phyloP scores from a whole-genome alignment of 1,140 invertebrate species.

The Drosophila sproati region DNA sequence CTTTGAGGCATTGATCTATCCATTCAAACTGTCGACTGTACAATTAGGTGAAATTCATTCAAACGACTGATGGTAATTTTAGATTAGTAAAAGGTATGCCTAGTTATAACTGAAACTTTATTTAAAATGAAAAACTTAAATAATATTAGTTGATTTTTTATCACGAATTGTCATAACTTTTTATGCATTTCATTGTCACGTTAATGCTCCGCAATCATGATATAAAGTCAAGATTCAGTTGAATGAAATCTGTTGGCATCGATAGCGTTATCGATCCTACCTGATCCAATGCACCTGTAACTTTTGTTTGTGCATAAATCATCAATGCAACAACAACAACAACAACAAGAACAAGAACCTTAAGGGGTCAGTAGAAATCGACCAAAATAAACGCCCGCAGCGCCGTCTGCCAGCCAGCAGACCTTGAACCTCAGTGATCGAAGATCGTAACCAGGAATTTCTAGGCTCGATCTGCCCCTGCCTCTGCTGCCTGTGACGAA shows the following conservation, averaged over 20 bases:
- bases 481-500: constrained; percentile 67
- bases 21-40: constrained; percentile 8
- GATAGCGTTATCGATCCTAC: constrained; percentile 47
- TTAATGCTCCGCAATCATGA: background rate
- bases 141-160: background rate
- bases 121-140: background rate
- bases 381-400: constrained; percentile 80
- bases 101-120: background rate
- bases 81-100: no score
- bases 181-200: background rate
- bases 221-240: background rate
- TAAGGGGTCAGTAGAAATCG: constrained; percentile 51
- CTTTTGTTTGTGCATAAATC: constrained; percentile 64
- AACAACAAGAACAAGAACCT: constrained; percentile 31
- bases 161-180: background rate
- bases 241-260: constrained; percentile 24
- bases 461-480: constrained; percentile 50
- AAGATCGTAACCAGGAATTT: constrained; percentile 22
- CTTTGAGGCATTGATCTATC: background rate
- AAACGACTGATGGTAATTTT: background rate
- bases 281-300: constrained; percentile 66
- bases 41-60: background rate
- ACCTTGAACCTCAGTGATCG: constrained; percentile 33
- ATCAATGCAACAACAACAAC: constrained; percentile 53
- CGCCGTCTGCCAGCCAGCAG: constrained; percentile 30